phyloP scores from a whole-genome alignment of 1,140 invertebrate species.

The Zaprionus lachaisei region DNA sequence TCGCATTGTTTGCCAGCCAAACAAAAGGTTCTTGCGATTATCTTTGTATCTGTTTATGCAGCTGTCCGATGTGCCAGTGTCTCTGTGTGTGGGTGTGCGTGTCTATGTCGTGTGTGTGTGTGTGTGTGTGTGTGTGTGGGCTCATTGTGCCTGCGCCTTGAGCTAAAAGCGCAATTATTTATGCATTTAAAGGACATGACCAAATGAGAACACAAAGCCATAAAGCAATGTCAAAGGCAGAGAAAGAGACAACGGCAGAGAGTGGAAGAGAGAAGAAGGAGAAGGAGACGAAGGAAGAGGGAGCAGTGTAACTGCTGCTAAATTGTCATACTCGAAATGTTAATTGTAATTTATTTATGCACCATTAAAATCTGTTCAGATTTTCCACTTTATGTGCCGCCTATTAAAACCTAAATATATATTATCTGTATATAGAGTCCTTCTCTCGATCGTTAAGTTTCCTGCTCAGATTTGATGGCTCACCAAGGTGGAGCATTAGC shows the following conservation, averaged over 20 bases:
- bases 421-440: neutral
- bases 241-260: conserved; percentile 2
- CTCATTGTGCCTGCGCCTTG: conserved; percentile 31
- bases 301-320: neutral
- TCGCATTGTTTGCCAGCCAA: conserved; percentile 22
- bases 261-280: neutral
- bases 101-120: neutral
- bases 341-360: conserved; percentile 59
- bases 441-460: neutral
- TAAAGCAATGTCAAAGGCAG: conserved; percentile 50
- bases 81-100: conserved; percentile 11
- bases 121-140: neutral
- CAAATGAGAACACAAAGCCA: conserved; percentile 14
- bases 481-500: conserved; percentile 2
- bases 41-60: conserved; percentile 17
- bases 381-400: conserved; percentile 10
- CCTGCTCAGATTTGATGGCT: neutral
- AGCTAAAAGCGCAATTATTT: conserved; percentile 54
- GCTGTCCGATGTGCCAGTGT: conserved; percentile 2
- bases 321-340: conserved; percentile 39
- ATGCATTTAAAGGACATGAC: conserved; percentile 58
- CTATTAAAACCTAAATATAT: conserved; percentile 10
- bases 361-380: conserved; percentile 44
- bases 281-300: neutral
- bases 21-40: conserved; percentile 43